phyloP scores from a whole-genome alignment of 92 coral and sea anemone genomes.

The Meandrina meandrites region DNA sequence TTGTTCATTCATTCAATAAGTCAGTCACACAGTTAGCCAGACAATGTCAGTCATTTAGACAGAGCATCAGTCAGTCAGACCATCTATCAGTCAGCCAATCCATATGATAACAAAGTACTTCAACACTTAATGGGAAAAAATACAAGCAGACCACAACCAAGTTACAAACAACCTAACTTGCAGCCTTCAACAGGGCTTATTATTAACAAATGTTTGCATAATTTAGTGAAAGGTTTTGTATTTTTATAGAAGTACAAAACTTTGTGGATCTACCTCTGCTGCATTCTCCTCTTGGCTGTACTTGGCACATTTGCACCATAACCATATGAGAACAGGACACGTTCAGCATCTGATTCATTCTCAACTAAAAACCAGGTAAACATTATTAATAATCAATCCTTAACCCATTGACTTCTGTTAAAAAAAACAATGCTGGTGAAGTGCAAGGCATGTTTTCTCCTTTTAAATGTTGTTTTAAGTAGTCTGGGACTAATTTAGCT shows the following conservation, averaged over 20 bases:
- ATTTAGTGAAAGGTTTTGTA: neutral
- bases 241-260: neutral
- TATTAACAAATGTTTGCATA: no score
- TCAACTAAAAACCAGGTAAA: conserved; percentile 62
- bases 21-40: neutral
- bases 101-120: no score
- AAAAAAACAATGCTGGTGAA: no score
- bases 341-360: conserved; percentile 88
- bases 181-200: no score
- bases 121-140: no score
- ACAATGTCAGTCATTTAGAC: no score
- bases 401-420: no score
- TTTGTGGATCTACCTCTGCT: conserved; percentile 75
- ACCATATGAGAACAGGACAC: conserved; percentile 92
- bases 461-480: no score
- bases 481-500: no score
- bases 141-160: neutral
- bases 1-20: neutral
- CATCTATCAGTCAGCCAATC: neutral
- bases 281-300: conserved; percentile 98
- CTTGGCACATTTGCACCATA: conserved; percentile 99
- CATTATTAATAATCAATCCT: no score
- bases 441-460: no score
- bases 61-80: neutral
- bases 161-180: no score